Evolutionary conservation across 1,140 invertebrate species (phyloP).

Genomic region (Drosophila willistoni): DNA sequence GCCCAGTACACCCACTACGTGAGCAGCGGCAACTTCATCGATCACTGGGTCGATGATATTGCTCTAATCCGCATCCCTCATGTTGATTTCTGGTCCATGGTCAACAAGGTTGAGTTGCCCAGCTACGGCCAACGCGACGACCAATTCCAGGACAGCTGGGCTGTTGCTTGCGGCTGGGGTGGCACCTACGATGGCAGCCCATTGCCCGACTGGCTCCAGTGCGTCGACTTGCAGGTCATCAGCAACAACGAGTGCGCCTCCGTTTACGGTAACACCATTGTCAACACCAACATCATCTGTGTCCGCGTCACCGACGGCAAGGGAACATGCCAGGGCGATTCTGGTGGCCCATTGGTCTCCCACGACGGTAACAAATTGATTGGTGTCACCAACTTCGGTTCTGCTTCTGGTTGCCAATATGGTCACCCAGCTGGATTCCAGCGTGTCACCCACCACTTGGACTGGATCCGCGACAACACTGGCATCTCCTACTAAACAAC

Average conservation of each 20-base stretch:
- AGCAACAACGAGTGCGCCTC: conserved; percentile 13
- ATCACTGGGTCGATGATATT: conserved; percentile 38
- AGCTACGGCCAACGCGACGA: conserved; percentile 33
- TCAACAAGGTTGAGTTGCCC: conserved; percentile 42
- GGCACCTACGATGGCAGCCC: conserved; percentile 30
- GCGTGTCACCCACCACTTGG: conserved; percentile 83
- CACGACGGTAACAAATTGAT: conserved; percentile 79
- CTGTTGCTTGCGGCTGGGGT: conserved; percentile 49
- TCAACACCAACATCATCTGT: conserved; percentile 48
- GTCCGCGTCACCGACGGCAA: conserved; percentile 37
- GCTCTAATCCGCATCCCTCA: conserved; percentile 34
- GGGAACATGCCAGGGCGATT: conserved; percentile 83
- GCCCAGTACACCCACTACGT: conserved; percentile 40
- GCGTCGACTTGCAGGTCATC: conserved; percentile 35
- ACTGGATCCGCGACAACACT: conserved; percentile 83
- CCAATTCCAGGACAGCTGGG: conserved; percentile 20
- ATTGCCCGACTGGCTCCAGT: conserved; percentile 32
- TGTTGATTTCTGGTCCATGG: conserved; percentile 35
- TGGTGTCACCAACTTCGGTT: conserved; percentile 83
- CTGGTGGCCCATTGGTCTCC: conserved; percentile 84
- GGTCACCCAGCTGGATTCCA: conserved; percentile 83
- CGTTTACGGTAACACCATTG: conserved; percentile 8
- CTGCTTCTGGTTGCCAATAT: conserved; percentile 31
- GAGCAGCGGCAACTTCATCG: conserved; percentile 24
- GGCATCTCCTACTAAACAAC: conserved; percentile 35